Conservation (phyloP, 2,113 vertebrate species). For the Chamaetylas fuelleborni region DNA sequence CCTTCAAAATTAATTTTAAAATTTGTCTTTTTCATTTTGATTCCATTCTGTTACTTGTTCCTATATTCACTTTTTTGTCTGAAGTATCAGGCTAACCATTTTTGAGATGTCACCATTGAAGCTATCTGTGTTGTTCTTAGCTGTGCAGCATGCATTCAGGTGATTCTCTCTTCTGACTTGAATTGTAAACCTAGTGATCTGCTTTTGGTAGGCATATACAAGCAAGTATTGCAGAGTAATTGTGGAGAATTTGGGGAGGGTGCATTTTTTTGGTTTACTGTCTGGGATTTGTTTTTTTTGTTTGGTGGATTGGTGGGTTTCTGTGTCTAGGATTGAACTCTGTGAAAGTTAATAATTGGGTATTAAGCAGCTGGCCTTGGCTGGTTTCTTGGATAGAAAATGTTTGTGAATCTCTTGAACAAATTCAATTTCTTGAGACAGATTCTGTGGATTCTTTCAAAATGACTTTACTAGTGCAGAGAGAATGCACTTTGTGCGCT, state of each 20-base stretch:
- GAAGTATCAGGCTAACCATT: neutral
- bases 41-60: neutral
- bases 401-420: neutral
- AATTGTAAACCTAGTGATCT: neutral
- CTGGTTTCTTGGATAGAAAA: neutral
- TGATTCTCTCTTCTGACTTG: neutral
- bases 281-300: neutral
- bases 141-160: fast-evolving
- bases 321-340: neutral
- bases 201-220: neutral
- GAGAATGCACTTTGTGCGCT: neutral
- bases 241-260: neutral
- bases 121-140: neutral
- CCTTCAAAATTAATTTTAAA: neutral
- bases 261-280: neutral
- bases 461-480: neutral
- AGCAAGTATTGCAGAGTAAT: neutral
- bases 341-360: fast-evolving
- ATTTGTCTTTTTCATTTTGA: neutral
- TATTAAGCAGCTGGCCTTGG: neutral
- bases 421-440: neutral
- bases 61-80: neutral
- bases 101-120: neutral
- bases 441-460: neutral
- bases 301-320: neutral